Conservation (phyloP, 2,113 vertebrate species). For the Semnornis frantzii region DNA sequence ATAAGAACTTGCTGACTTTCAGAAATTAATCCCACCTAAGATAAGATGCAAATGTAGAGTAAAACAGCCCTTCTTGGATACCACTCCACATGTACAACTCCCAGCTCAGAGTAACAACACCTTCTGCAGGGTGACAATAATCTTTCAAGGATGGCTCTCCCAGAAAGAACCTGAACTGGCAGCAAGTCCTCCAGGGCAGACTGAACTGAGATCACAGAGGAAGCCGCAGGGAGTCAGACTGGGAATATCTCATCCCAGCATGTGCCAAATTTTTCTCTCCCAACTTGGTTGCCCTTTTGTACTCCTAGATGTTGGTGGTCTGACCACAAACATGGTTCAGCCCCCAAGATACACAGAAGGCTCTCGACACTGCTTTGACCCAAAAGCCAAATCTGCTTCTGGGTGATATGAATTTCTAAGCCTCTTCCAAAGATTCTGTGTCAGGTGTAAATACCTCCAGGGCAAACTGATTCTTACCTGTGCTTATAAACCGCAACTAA, state of each 20-base stretch:
- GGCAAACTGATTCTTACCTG: background rate
- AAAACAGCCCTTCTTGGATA: background rate
- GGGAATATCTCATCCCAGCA: background rate
- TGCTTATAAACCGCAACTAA: background rate
- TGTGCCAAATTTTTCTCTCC: background rate
- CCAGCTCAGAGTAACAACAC: background rate
- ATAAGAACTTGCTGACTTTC: background rate
- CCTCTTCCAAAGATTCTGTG: background rate
- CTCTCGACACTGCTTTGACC: accelerated
- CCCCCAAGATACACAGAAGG: accelerated
- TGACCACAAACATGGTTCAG: background rate
- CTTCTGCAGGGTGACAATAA: background rate
- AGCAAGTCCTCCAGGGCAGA: background rate
- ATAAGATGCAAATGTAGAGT: background rate
- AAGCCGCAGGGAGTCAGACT: background rate
- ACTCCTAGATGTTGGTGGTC: background rate
- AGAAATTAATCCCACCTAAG: background rate
- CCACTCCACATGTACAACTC: accelerated
- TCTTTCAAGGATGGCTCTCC: accelerated
- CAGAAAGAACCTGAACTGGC: background rate
- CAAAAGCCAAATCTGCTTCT: background rate
- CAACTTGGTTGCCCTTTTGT: background rate
- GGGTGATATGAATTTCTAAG: background rate
- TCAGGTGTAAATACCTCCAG: background rate
- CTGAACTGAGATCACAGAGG: background rate